Percentiles rank a stretch among this genome's conserved stretches.
phyloP scores from a whole-genome alignment of 2,888 invertebrate species.

The Orthosia gothica region DNA sequence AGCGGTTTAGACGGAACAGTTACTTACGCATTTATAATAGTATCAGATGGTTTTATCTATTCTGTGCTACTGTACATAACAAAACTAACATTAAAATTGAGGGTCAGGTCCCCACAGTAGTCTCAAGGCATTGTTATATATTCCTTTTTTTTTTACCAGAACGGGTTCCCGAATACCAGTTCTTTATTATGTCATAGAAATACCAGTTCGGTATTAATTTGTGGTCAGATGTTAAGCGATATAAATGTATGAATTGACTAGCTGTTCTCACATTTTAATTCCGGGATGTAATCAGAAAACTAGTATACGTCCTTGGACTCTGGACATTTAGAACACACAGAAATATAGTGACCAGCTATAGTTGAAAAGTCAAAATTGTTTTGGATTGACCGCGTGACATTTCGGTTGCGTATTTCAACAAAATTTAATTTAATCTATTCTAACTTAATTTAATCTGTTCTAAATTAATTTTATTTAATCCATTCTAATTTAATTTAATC shows the following conservation, averaged over 20 bases:
- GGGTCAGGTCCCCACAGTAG: not conserved
- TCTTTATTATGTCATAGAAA: constrained; percentile 26
- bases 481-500: too few species aligned
- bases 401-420: too few species aligned
- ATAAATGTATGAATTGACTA: not conserved
- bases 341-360: too few species aligned
- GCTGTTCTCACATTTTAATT: not conserved
- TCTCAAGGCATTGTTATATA: constrained; percentile 9
- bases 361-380: too few species aligned
- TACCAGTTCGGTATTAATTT: constrained; percentile 23
- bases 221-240: not conserved
- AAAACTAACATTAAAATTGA: not conserved
- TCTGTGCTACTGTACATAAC: too few species aligned
- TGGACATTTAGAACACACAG: too few species aligned
- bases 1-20: too few species aligned
- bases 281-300: not conserved
- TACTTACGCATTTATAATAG: not conserved
- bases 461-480: too few species aligned
- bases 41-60: not conserved
- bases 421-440: too few species aligned
- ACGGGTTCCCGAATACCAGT: constrained; percentile 9
- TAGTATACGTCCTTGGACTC: not conserved
- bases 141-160: not conserved
- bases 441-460: too few species aligned
- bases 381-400: too few species aligned